phyloP scores from a whole-genome alignment of 2,888 invertebrate species.

The Diplolepis rosae region DNA sequence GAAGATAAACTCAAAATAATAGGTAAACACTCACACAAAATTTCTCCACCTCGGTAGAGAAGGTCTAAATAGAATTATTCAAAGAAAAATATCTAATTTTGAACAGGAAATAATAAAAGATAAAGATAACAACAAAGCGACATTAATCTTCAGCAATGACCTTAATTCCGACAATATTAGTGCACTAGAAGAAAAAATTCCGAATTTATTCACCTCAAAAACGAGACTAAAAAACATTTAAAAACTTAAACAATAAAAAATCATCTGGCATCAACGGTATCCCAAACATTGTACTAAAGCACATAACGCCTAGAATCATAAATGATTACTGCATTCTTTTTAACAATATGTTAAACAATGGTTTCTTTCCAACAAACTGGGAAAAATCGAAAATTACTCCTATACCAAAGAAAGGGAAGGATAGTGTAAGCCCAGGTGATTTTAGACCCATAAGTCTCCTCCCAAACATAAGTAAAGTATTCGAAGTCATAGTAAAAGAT shows the following conservation, averaged over 20 bases:
- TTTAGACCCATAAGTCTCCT: too few species aligned
- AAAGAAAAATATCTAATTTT: not conserved
- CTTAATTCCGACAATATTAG: not conserved
- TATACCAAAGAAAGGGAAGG: not conserved
- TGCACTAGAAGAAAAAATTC: not conserved
- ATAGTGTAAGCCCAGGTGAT: not conserved
- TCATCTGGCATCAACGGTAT: too few species aligned
- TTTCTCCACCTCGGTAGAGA: not conserved
- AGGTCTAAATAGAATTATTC: not conserved
- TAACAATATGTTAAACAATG: not conserved
- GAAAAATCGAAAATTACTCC: not conserved
- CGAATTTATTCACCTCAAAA: not conserved
- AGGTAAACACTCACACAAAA: not conserved
- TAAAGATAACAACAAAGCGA: not conserved
- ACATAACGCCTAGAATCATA: not conserved
- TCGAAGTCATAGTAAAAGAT: constrained; percentile 45
- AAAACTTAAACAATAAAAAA: too few species aligned
- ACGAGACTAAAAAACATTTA: not conserved
- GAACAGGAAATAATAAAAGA: not conserved
- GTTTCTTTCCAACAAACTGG: not conserved
- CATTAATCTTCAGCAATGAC: not conserved
- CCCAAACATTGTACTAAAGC: not conserved
- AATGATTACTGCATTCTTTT: not conserved
- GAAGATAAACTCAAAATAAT: constrained; percentile 9
- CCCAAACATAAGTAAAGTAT: too few species aligned